Percentiles rank a stretch among this genome's conserved stretches.
Conservation (phyloP, 2,888 invertebrate genomes). For the Acleris emargana region DNA sequence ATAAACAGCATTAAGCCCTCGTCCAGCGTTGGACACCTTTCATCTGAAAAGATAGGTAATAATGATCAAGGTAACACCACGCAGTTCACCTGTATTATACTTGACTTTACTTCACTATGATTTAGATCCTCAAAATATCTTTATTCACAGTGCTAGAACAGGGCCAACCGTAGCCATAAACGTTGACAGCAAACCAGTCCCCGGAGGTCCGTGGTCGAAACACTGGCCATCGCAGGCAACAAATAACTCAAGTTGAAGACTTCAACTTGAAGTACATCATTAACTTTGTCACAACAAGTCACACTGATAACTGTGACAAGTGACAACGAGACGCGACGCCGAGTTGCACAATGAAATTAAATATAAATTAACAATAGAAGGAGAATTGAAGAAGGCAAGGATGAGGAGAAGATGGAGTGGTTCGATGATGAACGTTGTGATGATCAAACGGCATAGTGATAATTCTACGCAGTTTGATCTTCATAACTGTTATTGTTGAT, state of each 20-base stretch:
- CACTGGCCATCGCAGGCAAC: constrained; percentile 16
- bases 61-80: too few relatives aligned
- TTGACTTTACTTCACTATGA: too few relatives aligned
- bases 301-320: constrained; percentile 26
- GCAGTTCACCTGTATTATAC: too few relatives aligned
- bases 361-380: background rate
- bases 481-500: constrained; percentile 24
- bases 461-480: constrained; percentile 35
- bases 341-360: background rate
- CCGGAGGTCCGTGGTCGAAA: background rate
- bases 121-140: too few relatives aligned
- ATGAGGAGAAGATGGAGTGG: background rate
- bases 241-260: constrained; percentile 13
- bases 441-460: constrained; percentile 28
- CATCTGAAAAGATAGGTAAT: too few relatives aligned
- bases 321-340: constrained; percentile 5
- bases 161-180: too few relatives aligned
- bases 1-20: too few relatives aligned
- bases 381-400: background rate
- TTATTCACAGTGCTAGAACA: too few relatives aligned
- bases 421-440: constrained; percentile 24
- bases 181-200: too few relatives aligned
- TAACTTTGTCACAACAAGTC: constrained; percentile 35
- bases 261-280: constrained; percentile 32
- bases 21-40: too few relatives aligned